phyloP scores from a whole-genome alignment of 2,113 vertebrate genomes.

The Tenrec ecaudatus region DNA sequence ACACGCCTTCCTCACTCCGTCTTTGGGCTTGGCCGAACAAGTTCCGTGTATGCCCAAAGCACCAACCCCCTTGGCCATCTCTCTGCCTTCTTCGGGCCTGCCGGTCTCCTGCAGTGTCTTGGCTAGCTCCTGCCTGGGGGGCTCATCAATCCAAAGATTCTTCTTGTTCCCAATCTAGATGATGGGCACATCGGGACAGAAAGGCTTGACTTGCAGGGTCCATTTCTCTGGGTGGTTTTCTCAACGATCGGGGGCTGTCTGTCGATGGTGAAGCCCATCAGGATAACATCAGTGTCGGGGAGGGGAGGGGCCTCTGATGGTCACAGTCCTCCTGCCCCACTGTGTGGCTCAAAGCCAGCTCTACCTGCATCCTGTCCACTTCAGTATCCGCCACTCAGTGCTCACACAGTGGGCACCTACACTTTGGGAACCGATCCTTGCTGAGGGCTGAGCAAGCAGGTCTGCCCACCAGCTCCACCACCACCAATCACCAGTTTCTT shows the following conservation, averaged over 20 bases:
- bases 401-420: too few species aligned
- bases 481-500: too few species aligned
- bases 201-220: conserved; percentile 99
- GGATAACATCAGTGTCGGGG: too few species aligned
- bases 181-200: conserved; percentile 99
- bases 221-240: conserved; percentile 99
- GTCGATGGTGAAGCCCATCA: too few species aligned
- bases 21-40: conserved; percentile 93
- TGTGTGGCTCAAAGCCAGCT: too few species aligned
- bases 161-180: conserved; percentile 99
- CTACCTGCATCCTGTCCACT: too few species aligned
- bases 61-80: conserved; percentile 91
- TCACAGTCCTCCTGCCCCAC: too few species aligned
- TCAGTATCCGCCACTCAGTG: too few species aligned
- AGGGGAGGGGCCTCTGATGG: too few species aligned
- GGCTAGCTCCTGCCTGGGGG: conserved; percentile 97
- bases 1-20: conserved; percentile 92
- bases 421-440: too few species aligned
- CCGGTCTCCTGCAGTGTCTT: conserved; percentile 95
- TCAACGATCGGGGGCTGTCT: conserved; percentile 68
- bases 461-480: too few species aligned
- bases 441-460: too few species aligned
- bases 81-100: conserved; percentile 91
- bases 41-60: conserved; percentile 91
- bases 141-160: conserved; percentile 98